A percentile compares a stretch with the other conserved stretches of the same genome.
These are phyloP conservation scores for Saxidomus purpurata DNA, from an alignment of 1,140 invertebrate species.

Conservation along the genomic window DNA sequence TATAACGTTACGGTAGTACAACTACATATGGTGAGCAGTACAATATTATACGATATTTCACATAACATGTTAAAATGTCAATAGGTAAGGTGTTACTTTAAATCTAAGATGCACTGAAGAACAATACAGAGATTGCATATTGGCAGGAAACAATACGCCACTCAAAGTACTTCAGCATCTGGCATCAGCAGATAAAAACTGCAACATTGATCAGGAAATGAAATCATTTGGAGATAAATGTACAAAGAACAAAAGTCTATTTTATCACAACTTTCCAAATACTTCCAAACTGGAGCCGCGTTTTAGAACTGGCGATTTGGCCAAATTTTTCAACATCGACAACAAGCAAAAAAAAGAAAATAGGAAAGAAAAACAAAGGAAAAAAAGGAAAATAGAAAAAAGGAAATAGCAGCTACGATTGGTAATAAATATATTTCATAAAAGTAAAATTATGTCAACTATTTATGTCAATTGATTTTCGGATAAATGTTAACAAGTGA, in stretches of 20 bases:
- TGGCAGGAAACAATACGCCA: neutral
- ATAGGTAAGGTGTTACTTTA: too few species aligned
- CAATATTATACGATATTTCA: too few species aligned
- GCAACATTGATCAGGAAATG: neutral
- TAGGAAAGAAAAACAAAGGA: too few species aligned
- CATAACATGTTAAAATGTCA: too few species aligned
- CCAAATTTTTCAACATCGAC: neutral
- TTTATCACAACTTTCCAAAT: neutral
- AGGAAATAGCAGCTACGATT: neutral
- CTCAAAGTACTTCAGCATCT: neutral
- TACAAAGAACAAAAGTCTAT: neutral
- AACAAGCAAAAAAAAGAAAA: neutral
- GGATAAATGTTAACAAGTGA: too few species aligned
- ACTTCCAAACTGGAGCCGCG: neutral
- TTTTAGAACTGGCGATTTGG: neutral
- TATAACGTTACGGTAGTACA: too few species aligned
- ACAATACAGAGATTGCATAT: neutral
- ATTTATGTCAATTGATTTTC: too few species aligned
- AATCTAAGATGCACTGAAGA: too few species aligned
- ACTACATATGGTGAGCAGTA: too few species aligned
- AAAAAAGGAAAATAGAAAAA: too few species aligned
- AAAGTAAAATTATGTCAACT: too few species aligned
- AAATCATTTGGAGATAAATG: neutral
- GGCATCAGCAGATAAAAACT: neutral
- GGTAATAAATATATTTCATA: too few species aligned